A percentile compares a stretch with the other conserved stretches of the same genome.
Conservation (phyloP, 2,113 vertebrate genomes). For the Choloepus hoffmanni region DNA sequence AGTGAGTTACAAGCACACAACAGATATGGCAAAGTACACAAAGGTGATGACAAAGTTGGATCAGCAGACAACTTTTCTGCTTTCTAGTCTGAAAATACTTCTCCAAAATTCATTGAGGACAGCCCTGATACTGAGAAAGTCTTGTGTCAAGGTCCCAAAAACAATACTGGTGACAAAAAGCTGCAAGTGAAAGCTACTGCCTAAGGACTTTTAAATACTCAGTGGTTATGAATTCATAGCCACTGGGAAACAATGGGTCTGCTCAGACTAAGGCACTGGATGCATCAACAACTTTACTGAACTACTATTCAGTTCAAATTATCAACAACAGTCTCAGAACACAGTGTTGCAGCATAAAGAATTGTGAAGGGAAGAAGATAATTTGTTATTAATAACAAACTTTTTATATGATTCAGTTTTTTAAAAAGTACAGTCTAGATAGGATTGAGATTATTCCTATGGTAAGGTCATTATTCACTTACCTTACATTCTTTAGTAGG, state of each 20-base stretch:
- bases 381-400: constrained; percentile 20
- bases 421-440: background rate
- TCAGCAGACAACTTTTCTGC: background rate
- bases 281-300: background rate
- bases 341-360: background rate
- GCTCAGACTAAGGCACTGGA: background rate
- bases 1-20: background rate
- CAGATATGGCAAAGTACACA: background rate
- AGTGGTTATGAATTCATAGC: background rate
- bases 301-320: background rate
- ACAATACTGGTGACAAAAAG: background rate
- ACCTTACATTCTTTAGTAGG: background rate
- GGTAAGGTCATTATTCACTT: background rate
- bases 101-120: background rate
- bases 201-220: background rate
- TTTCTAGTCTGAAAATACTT: constrained; percentile 41
- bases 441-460: background rate
- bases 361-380: background rate
- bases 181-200: background rate
- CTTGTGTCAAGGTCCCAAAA: background rate
- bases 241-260: background rate
- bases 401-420: background rate
- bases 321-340: background rate
- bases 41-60: background rate
- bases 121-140: background rate